Base-by-base conservation (phyloP, 92 coral and sea anemone genomes). In the Epizoanthus rinbou region DNA sequence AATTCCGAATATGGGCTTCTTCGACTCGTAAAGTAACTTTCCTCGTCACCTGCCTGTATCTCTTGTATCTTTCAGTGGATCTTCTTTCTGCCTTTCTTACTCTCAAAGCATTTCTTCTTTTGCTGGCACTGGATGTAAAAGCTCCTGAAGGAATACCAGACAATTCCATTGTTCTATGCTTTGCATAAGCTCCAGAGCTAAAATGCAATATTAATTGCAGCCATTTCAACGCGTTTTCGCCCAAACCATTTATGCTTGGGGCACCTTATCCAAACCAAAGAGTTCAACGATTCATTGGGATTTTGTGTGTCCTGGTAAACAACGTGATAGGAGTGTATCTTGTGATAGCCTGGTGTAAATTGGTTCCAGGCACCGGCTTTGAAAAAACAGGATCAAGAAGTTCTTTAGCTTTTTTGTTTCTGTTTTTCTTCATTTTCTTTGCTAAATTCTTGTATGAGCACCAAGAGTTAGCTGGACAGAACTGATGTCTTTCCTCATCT, bases 191-290 rank as follows among this genome's bases (percentile, higher is more conserved):
- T 14, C 90, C 86, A 25, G 75, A 69, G 4, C 60, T 41, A 57
- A 86, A 86, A 15, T 80, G 89, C 5, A 87, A 47, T 7, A 50
- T 21, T 14, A 62, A 70, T 31, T 15, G 87, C 73, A 75, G 87
- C 91, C 84, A 82, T 67, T 14, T 83, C 85, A 18, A 87, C 75
- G n/a, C 76, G 58, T 71, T 83, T 83, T 43, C 84, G 64, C 57
- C 85, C 87, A 75, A 73, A 75, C 87, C 90, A 87, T 35, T 82
- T 87, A 23, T 82, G 76, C 60, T 87, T 83, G n/a, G 90, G 90
- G 37, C 90, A 82, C 57, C 90, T 82, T 8, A 71, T 43, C 85
- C 85, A 83, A 76, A 76, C 84, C 62, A 86, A 45, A 47, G 85
- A 79, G 47, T 78, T 86, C 69, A 85, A 52, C 19, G 58, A 75